Evolutionary conservation across 2,113 vertebrate genomes (phyloP).

Genomic region (Prionailurus bengalensis): DNA sequence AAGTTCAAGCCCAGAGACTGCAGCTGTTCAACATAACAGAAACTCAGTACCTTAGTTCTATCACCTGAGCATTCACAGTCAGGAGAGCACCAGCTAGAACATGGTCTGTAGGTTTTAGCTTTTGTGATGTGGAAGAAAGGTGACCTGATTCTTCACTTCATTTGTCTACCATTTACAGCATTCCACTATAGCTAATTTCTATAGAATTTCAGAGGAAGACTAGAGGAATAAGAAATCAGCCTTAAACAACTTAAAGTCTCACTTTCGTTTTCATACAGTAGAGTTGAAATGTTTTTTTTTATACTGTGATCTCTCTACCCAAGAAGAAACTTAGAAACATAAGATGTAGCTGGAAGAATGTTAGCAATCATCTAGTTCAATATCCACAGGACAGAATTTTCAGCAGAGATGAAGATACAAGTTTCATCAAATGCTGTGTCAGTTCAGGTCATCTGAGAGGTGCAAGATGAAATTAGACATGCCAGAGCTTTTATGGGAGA

Average conservation of each 20-base stretch:
- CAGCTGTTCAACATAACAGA: not conserved
- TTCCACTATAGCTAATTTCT: not conserved
- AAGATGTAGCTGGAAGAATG: not conserved
- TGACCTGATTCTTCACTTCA: not conserved
- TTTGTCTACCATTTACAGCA: not conserved
- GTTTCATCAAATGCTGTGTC: not conserved
- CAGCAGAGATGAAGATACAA: not conserved
- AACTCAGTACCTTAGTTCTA: not conserved
- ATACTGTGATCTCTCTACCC: not conserved
- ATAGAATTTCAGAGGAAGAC: not conserved
- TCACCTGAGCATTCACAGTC: not conserved
- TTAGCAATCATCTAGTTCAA: not conserved
- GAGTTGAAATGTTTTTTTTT: not conserved
- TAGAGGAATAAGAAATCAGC: not conserved
- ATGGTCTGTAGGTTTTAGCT: not conserved
- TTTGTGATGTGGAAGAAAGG: not conserved
- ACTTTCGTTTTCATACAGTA: not conserved
- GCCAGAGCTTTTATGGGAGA: not conserved
- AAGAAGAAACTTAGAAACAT: not conserved
- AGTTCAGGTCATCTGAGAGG: not conserved
- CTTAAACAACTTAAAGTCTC: not conserved
- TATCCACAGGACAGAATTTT: not conserved
- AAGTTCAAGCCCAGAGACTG: not conserved
- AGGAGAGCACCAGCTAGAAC: not conserved
- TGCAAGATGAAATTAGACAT: not conserved